Conservation (phyloP, 2,113 vertebrate genomes). For the Triplophysa rosa region DNA sequence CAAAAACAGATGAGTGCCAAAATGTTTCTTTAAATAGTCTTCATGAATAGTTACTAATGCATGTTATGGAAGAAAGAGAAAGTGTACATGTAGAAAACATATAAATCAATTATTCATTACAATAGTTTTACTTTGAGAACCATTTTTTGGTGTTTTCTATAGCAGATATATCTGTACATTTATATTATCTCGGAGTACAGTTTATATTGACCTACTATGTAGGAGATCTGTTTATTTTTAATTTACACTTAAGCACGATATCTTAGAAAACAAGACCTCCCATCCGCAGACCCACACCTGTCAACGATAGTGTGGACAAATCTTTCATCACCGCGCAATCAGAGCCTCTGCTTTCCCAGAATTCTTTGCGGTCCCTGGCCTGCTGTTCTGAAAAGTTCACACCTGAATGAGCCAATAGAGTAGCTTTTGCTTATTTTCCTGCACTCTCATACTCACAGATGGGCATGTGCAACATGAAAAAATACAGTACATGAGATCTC, state of each 20-base stretch:
- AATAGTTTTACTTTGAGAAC: too few species aligned
- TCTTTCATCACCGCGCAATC: not conserved
- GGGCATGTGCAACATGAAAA: conserved; percentile 56
- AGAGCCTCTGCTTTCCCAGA: not conserved
- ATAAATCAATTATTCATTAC: too few species aligned
- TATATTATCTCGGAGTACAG: too few species aligned
- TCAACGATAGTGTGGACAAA: not conserved
- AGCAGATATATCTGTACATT: too few species aligned
- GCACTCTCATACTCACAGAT: not conserved
- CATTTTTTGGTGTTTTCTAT: too few species aligned
- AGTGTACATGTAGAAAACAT: too few species aligned
- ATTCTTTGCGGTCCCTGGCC: not conserved
- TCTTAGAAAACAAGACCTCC: not conserved
- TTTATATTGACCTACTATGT: too few species aligned
- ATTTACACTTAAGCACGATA: not conserved
- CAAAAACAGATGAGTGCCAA: not conserved
- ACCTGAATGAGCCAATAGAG: not conserved
- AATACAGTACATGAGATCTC: conserved; percentile 60
- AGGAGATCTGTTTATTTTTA: not conserved
- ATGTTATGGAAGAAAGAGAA: too few species aligned
- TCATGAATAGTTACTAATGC: too few species aligned
- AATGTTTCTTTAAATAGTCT: not conserved
- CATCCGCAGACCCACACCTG: not conserved
- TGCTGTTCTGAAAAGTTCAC: not conserved
- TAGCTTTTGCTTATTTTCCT: not conserved